Evolutionary conservation across 2,113 vertebrate genomes (phyloP), one percentile per base, ranked within the genome.

Genomic region (Dendropsophus ebraccatus): DNA sequence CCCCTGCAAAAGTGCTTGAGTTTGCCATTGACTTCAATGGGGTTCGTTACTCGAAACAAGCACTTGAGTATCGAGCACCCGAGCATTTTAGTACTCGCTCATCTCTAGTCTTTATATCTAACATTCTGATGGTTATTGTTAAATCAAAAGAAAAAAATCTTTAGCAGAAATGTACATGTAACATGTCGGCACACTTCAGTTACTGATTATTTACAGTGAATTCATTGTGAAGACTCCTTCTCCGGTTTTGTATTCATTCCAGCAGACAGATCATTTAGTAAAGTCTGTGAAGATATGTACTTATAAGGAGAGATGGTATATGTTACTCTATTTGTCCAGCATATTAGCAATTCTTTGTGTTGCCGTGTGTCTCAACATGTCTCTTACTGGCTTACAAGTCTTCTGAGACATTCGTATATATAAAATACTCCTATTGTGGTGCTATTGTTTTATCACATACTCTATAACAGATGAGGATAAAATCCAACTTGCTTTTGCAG

Each of bases 291-390:
- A 85, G 41, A 85, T 79, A 23, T 85, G 84, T 79, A 85, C 84
- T 69, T 85, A 85, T 85, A 85, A 85, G 84, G 84, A 85, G 84
- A 85, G 49, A 77, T 54, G 65, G 84, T 69, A 79, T 79, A 78
- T 11, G 41, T 67, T 67, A 85, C 73, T 77, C 58, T 78, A 45
- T 77, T 85, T 85, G 37, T 85, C 75, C 69, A 76, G 25, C 45
- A 23, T 50, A 56, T 79, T 85, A 85, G 60, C 49, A 70, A 56
- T 37, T 69, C 75, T 70, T 79, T 67, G 74, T 78, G 77, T 78
- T 78, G 41, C 49, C 69, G 10, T 79, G 37, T 69, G 84, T 70
- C 62, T 79, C 23, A 78, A 70, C 84, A 70, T 79, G 84, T 70
- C 75, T 85, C 30, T 8, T 67, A 25, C 45, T 67, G 83, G 41